Base-by-base conservation (phyloP, 2,113 vertebrate genomes). In the Heloderma charlesbogerti region DNA sequence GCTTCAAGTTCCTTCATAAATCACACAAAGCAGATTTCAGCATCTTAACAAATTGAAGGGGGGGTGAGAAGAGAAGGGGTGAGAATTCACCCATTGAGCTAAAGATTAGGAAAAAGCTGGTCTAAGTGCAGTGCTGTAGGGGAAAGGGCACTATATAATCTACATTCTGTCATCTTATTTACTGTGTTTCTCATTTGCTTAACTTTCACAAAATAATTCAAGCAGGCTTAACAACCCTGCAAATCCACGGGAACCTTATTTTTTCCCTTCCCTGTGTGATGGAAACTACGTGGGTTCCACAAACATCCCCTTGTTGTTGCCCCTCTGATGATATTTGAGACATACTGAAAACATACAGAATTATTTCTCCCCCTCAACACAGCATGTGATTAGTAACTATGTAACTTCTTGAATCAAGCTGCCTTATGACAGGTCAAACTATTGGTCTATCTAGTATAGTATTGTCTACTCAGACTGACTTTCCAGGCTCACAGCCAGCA, bases 1-100 rank as follows among this genome's bases (percentile, higher is more conserved):
- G 90, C 96, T 98, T 98, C 96, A 97, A 98, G 97, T 98, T 98
- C 96, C 97, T 97, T 97, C 97, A 97, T 97, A 98, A 98, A 98
- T 97, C 97, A 97, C 97, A 97, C 96, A 97, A 97, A 98, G 98
- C 96, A 97, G 96, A 98, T 98, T 98, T 97, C 95, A 97, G 96
- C 96, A 97, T 98, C 97, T 97, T 97, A 98, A 97, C 96, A 97
- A 97, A 97, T 96, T 96, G 83, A 84, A 94, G 93, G 83, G 66
- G 60, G 92, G 71, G 78, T 89, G 93, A 43, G 48, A 72, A 25
- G 34, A 86, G 60, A 20, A 3, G 80, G 66, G 79, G 86, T 40
- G 87, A 85, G 84, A 95, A 94, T 95, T 96, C 66, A 96, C 96
- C 89, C 89, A 93, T 91, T 88, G 90, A 95, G 89, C 93, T 96